Percentiles rank a stretch among this genome's conserved stretches.
These are phyloP conservation scores for Stichodactyla helianthus DNA, from an alignment of 64 coral and sea anemone genomes.

Conservation along the genomic window DNA sequence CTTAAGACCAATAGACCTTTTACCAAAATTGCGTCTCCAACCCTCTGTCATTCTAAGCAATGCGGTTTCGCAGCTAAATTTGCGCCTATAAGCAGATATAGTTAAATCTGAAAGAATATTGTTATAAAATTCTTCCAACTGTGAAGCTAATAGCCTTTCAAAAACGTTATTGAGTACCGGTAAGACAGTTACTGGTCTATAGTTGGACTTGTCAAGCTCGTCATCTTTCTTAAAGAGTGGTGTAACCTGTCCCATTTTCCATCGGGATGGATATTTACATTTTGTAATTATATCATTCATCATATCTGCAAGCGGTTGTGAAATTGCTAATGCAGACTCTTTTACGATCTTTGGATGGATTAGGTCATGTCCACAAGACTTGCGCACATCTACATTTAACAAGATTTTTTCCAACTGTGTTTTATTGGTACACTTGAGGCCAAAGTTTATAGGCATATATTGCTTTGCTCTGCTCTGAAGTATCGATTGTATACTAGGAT, in stretches of 20 bases:
- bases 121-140: neutral
- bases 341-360: neutral
- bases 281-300: neutral
- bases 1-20: no score
- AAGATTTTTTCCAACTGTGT: no score
- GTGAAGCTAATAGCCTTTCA: neutral
- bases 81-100: neutral
- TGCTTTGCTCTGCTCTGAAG: no score
- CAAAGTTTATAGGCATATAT: no score
- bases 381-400: no score
- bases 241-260: neutral
- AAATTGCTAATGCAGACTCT: neutral
- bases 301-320: neutral
- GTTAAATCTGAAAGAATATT: neutral
- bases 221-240: neutral
- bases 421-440: no score
- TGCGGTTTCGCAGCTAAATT: neutral
- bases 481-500: no score
- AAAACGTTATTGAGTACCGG: neutral
- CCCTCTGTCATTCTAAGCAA: conserved; percentile 27
- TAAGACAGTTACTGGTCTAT: conserved; percentile 13
- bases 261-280: neutral
- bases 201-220: neutral
- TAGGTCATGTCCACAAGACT: no score
- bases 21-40: no score